phyloP scores from a whole-genome alignment of 2,113 vertebrate species.

The Pica pica region DNA sequence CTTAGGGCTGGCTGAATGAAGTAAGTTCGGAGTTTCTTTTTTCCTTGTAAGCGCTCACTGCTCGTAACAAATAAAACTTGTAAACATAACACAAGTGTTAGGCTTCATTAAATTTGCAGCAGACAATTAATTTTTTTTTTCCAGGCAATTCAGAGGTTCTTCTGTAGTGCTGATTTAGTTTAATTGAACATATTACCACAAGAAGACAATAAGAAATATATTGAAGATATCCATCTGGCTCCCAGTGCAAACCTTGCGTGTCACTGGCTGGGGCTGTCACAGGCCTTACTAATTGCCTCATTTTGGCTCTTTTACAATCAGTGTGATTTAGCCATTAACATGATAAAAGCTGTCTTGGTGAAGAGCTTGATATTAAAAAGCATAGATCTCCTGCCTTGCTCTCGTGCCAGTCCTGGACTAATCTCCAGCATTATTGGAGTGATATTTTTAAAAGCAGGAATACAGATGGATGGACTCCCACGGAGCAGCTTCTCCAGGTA shows the following conservation, averaged over 20 bases:
- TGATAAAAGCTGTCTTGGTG: constrained; percentile 45
- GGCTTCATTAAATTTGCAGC: constrained; percentile 62
- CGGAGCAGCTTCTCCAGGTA: background rate
- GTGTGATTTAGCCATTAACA: constrained; percentile 65
- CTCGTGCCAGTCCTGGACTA: background rate
- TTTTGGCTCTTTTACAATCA: constrained; percentile 67
- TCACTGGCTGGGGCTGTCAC: constrained; percentile 54
- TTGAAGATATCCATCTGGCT: constrained; percentile 79
- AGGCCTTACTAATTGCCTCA: constrained; percentile 67
- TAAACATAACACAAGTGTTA: constrained; percentile 50
- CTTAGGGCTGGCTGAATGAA: background rate
- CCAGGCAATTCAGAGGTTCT: constrained; percentile 47
- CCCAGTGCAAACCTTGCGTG: background rate
- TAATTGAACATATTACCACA: constrained; percentile 71
- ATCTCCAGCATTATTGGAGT: constrained; percentile 39
- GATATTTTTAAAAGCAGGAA: constrained; percentile 45
- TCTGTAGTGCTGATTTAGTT: constrained; percentile 47
- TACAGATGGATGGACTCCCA: background rate
- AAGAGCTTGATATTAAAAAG: constrained; percentile 74
- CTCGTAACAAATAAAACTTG: constrained; percentile 55
- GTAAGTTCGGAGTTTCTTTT: background rate
- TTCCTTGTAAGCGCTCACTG: constrained; percentile 38
- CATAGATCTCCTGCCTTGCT: constrained; percentile 71
- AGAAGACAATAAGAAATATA: constrained; percentile 72
- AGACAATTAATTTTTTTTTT: constrained; percentile 63